Evolutionary conservation across 2,797 vertebrate species (phyloP).

Genomic region (Xiphophorus birchmanni): DNA sequence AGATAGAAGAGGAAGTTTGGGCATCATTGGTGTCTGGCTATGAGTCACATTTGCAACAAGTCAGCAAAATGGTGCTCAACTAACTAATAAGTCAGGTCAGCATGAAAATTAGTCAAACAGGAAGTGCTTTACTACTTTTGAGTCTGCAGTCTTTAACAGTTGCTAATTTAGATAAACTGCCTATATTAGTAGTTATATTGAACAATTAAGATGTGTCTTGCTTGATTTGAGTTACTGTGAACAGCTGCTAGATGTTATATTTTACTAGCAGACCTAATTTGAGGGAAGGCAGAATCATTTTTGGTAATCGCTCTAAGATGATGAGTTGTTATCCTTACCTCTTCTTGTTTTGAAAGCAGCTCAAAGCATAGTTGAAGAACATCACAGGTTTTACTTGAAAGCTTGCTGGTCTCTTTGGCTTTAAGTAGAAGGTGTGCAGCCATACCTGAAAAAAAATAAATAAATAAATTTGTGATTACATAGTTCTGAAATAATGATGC

Average conservation of each 20-base stretch:
- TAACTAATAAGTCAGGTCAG: background rate
- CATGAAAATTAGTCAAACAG: background rate
- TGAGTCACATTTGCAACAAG: background rate
- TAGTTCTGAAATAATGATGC: background rate
- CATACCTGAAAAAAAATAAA: constrained; percentile 70
- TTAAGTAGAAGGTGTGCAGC: constrained; percentile 84
- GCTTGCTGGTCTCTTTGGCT: constrained; percentile 86
- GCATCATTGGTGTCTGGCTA: background rate
- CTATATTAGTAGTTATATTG: background rate
- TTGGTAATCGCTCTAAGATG: background rate
- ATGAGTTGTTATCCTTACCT: constrained; percentile 77
- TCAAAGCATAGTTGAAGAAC: constrained; percentile 85
- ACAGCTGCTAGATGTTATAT: background rate
- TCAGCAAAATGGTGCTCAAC: background rate
- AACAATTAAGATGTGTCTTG: background rate
- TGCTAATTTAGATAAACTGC: background rate
- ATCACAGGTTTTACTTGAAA: constrained; percentile 85
- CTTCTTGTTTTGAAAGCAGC: constrained; percentile 87
- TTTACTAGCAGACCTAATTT: background rate
- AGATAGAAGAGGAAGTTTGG: background rate
- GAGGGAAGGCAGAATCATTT: background rate
- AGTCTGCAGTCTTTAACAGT: background rate
- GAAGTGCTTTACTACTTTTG: background rate
- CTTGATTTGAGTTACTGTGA: background rate
- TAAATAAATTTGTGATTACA: background rate